Base-by-base conservation (phyloP, 2,797 vertebrate genomes). In the Masticophis lateralis region DNA sequence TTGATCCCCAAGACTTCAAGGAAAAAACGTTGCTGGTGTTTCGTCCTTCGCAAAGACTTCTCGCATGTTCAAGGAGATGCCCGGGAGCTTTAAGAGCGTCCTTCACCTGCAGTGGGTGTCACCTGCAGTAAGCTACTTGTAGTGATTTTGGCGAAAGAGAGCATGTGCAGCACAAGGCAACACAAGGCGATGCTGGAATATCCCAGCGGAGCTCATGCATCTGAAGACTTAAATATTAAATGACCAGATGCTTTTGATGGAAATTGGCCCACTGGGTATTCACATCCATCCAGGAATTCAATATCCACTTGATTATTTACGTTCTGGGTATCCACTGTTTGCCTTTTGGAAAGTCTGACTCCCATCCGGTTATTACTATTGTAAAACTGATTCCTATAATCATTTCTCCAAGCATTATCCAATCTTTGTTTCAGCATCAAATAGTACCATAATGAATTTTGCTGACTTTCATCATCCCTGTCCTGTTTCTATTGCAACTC, bases 11-110 rank as follows among this genome's bases (percentile, higher is more conserved):
- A 95, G 91, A 86, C 79, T 91, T 94, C 94, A 95, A 90, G 90
- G 93, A 88, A 88, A 92, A 96, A 92, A 91, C 87, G 88, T 93
- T 92, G 60, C 96, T 95, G 69, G 95, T 95, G 95, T 88, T 95
- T 96, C 95, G 22, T n/a, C 20, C 93, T 94, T 94, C 56, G 59
- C 88, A 90, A 95, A 94, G 95, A 93, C 86, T 96, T 88, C 92
- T 93, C 7, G 27, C 3, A 95, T 94, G 96, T 95, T 96, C 95
- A 94, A 89, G n/a, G 53, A 8, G 22, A 22, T 25, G 91, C 83
- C 91, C 92, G 6, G 0, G 94, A 95, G 87, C 95, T 74, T 95
- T 96, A 95, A 94, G 83, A 57, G 60, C 92, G 59, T 93, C 93
- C 90, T 37, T 89, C 63, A 51, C 14, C 9, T 60, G 74, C 88